phyloP scores from a whole-genome alignment of 2,888 invertebrate genomes.

The Megamerina dolium region DNA sequence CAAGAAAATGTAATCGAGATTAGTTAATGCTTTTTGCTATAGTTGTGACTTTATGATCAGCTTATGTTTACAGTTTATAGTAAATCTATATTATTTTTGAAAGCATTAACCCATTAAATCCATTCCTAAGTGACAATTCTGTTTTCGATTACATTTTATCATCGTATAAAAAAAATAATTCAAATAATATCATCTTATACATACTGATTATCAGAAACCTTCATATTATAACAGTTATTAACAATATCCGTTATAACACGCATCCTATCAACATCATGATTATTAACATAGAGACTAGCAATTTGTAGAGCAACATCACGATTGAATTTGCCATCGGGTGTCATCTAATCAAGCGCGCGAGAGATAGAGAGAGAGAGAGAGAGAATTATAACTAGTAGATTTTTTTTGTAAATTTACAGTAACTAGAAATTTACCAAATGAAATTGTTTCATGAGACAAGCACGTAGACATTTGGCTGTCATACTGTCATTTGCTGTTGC shows the following conservation, averaged over 20 bases:
- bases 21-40: no score
- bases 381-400: neutral
- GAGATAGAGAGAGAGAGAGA: neutral
- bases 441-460: constrained; percentile 32
- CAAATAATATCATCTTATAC: no score
- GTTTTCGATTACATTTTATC: no score
- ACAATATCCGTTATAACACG: constrained; percentile 25
- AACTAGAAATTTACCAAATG: constrained; percentile 15
- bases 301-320: constrained; percentile 19
- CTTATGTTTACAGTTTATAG: no score
- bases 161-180: no score
- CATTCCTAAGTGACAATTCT: no score
- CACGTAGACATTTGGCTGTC: constrained; percentile 31
- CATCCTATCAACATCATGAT: constrained; percentile 24
- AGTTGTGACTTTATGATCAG: no score
- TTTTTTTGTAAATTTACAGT: neutral
- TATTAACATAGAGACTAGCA: constrained; percentile 21
- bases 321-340: constrained; percentile 28
- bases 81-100: no score
- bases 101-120: no score
- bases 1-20: no score
- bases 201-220: constrained; percentile 20
- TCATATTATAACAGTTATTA: constrained; percentile 22
- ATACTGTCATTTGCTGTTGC: constrained; percentile 18
- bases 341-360: constrained; percentile 12